phyloP scores from a whole-genome alignment of 1,140 invertebrate genomes.

The Drosophila elegans region DNA sequence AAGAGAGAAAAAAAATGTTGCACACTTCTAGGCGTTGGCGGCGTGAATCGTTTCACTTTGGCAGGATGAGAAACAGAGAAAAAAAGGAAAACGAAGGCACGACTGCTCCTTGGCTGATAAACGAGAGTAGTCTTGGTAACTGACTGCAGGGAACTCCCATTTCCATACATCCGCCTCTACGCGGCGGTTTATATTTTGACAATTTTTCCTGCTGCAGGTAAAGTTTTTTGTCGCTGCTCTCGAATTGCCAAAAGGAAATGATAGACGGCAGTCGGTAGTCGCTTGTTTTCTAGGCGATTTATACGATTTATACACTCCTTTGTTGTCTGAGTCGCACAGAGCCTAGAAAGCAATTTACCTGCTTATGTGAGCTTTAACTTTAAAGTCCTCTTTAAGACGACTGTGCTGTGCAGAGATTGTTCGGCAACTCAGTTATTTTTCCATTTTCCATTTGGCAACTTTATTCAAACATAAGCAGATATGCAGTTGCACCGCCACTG shows the following conservation, averaged over 20 bases:
- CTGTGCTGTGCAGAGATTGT: background rate
- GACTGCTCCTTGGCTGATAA: slow-evolving; percentile 60
- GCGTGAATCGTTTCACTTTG: slow-evolving; percentile 70
- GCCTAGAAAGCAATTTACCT: slow-evolving; percentile 62
- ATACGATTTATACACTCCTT: slow-evolving; percentile 58
- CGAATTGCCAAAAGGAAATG: slow-evolving; percentile 74
- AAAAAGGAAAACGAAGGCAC: slow-evolving; percentile 7
- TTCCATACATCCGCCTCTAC: slow-evolving; percentile 2
- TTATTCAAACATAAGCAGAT: slow-evolving; percentile 63
- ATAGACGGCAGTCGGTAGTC: slow-evolving; percentile 76
- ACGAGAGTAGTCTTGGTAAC: slow-evolving; percentile 66
- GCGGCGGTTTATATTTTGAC: slow-evolving; percentile 75
- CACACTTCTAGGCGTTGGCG: slow-evolving; percentile 73
- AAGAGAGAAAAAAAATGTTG: slow-evolving; percentile 44
- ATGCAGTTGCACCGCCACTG: slow-evolving; percentile 35
- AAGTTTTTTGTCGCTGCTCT: slow-evolving; percentile 34
- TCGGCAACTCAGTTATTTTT: slow-evolving; percentile 24
- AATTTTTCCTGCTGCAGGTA: slow-evolving; percentile 56
- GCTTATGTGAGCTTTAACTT: slow-evolving; percentile 35
- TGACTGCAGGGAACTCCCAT: slow-evolving; percentile 8
- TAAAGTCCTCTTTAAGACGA: slow-evolving; percentile 9
- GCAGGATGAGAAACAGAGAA: background rate
- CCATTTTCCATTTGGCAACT: slow-evolving; percentile 51
- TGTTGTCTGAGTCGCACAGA: slow-evolving; percentile 67
- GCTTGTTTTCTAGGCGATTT: slow-evolving; percentile 79